Conservation (phyloP, 2,888 invertebrate species). For the Drosophila pseudotalamancana region DNA sequence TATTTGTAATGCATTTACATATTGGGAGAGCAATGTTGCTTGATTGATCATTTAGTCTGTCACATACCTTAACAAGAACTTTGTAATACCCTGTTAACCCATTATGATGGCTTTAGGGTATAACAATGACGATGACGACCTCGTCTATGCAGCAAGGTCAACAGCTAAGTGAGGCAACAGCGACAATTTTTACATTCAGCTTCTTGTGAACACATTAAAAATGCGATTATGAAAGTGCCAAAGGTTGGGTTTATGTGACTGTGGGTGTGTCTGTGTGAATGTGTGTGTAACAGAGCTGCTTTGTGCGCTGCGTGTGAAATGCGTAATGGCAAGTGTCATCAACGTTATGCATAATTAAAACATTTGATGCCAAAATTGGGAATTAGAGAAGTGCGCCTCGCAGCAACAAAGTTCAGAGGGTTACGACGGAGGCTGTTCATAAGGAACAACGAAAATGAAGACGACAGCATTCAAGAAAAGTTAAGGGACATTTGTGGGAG, state of each 20-base stretch:
- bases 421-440: not conserved
- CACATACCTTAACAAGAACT: not conserved
- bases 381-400: conserved; percentile 47
- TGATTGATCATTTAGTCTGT: not conserved
- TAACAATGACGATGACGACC: conserved; percentile 43
- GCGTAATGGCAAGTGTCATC: conserved; percentile 61
- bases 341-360: conserved; percentile 71
- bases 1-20: too few species aligned
- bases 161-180: conserved; percentile 32
- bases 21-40: too few species aligned
- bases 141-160: conserved; percentile 64
- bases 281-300: not conserved
- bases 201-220: conserved; percentile 60
- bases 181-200: conserved; percentile 31
- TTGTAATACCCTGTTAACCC: not conserved
- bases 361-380: conserved; percentile 61
- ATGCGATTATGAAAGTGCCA: conserved; percentile 64
- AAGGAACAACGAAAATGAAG: not conserved
- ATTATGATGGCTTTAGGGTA: not conserved
- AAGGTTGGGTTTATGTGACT: conserved; percentile 6
- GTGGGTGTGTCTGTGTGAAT: conserved; percentile 9
- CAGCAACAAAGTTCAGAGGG: not conserved
- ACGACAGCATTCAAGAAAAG: not conserved
- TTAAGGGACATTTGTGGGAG: too few species aligned
- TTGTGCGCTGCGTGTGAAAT: conserved; percentile 43